phyloP scores from a whole-genome alignment of 2,797 vertebrate genomes.

The Sylvilagus floridanus region DNA sequence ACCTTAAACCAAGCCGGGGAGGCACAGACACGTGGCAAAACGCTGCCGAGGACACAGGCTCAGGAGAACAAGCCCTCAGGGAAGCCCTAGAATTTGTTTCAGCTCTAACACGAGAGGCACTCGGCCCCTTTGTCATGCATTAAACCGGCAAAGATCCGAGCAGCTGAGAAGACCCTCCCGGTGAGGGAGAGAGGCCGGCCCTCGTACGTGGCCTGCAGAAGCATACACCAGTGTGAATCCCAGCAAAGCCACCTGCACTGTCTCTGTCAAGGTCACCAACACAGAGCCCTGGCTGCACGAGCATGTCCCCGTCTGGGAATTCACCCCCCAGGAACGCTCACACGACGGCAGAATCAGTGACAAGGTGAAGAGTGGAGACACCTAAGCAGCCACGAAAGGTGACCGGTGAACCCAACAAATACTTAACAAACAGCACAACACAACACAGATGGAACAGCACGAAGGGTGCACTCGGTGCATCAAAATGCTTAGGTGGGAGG shows the following conservation, averaged over 20 bases:
- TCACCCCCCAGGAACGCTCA: constrained; percentile 51
- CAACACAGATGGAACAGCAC: constrained; percentile 10
- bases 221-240: not conserved
- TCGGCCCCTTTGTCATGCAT: not conserved
- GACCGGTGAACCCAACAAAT: constrained; percentile 61
- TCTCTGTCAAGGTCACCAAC: constrained; percentile 52
- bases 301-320: constrained; percentile 18
- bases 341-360: constrained; percentile 47
- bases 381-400: constrained; percentile 59
- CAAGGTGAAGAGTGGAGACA: constrained; percentile 62
- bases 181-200: not conserved
- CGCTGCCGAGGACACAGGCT: not conserved
- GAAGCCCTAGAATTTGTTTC: not conserved
- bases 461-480: constrained; percentile 8
- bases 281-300: not conserved
- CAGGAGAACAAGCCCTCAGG: not conserved
- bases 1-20: constrained; percentile 19
- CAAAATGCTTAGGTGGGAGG: constrained; percentile 54
- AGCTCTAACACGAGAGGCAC: not conserved
- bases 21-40: not conserved
- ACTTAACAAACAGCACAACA: not conserved
- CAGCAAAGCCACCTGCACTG: not conserved
- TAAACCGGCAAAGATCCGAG: constrained; percentile 51
- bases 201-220: not conserved
- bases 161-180: not conserved